Evolutionary conservation across 1,140 invertebrate genomes (phyloP).

Genomic region (Spodoptera litura): DNA sequence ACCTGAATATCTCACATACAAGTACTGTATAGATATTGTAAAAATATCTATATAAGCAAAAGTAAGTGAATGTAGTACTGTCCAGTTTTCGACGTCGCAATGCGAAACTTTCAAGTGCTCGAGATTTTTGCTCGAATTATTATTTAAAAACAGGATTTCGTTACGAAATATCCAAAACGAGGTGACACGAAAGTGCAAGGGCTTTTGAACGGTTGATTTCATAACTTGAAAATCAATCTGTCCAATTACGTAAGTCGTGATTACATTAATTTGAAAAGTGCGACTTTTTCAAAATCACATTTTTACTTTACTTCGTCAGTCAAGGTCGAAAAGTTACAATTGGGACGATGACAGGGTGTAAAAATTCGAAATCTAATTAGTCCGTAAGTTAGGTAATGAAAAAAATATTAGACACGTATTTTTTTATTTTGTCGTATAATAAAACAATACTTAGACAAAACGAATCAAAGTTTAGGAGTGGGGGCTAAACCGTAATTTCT

Average conservation of each 20-base stretch:
- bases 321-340: no score
- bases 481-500: no score
- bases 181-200: slow-evolving; percentile 48
- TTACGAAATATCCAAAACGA: slow-evolving; percentile 42
- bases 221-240: slow-evolving; percentile 39
- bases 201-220: slow-evolving; percentile 40
- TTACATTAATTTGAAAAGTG: background rate
- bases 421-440: no score
- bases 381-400: no score
- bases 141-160: slow-evolving; percentile 39
- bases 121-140: slow-evolving; percentile 38
- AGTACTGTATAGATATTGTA: slow-evolving; percentile 37
- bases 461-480: no score
- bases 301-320: background rate
- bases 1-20: background rate
- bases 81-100: slow-evolving; percentile 24
- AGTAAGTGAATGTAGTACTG: slow-evolving; percentile 38
- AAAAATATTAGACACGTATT: no score
- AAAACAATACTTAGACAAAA: no score
- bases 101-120: slow-evolving; percentile 42
- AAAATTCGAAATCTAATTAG: no score
- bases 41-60: slow-evolving; percentile 6
- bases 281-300: background rate
- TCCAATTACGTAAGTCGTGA: background rate
- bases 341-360: no score